These are phyloP conservation scores for Hecatera dysodea DNA, from an alignment of 2,888 invertebrate species.

Conservation along the genomic window DNA sequence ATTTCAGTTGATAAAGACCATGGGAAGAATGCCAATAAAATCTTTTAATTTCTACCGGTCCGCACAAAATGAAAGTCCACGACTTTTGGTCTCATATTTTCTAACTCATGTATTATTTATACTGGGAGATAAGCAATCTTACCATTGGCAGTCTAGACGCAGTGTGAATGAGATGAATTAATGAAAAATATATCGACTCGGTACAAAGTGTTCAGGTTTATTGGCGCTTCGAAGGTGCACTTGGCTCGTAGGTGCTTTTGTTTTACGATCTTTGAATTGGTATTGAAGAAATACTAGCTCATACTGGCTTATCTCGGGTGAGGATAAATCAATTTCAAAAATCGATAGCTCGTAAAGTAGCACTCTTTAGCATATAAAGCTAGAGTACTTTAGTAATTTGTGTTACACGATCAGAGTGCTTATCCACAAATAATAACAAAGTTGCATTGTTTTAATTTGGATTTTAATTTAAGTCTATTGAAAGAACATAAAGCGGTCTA, in stretches of 20 bases:
- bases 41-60: slow-evolving; percentile 85
- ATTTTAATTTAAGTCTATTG: background rate
- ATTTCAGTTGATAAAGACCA: slow-evolving; percentile 73
- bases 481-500: background rate
- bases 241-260: slow-evolving; percentile 19
- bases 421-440: no score
- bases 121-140: slow-evolving; percentile 81
- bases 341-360: background rate
- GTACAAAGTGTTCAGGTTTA: slow-evolving; percentile 75
- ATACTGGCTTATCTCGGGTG: no score
- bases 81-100: slow-evolving; percentile 80
- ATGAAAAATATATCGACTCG: slow-evolving; percentile 80
- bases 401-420: background rate
- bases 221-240: slow-evolving; percentile 57
- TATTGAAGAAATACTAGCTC: background rate
- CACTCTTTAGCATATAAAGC: background rate
- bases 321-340: background rate
- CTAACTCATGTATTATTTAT: slow-evolving; percentile 88
- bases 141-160: slow-evolving; percentile 85
- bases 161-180: slow-evolving; percentile 84
- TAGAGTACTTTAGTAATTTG: no score
- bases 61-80: slow-evolving; percentile 80
- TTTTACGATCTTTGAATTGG: slow-evolving; percentile 37
- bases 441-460: background rate
- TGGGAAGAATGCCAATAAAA: slow-evolving; percentile 87